Percentiles rank a stretch among this genome's conserved stretches.
Conservation (phyloP, 2,888 invertebrate genomes). For the Drosophila koepferae region DNA sequence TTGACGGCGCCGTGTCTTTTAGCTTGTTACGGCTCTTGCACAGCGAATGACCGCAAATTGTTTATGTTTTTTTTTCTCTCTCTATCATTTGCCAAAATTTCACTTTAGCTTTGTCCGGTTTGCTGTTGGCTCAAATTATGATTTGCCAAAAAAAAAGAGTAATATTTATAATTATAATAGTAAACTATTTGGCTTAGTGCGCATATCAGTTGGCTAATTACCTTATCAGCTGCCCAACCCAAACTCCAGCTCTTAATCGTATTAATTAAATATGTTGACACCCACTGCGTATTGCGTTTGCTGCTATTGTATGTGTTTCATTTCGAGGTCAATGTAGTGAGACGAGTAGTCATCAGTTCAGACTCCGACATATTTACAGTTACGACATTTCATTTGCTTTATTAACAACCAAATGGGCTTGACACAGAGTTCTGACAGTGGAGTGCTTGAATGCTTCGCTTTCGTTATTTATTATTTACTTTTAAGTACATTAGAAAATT, state of each 20-base stretch:
- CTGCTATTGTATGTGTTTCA: neutral
- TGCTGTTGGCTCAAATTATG: slow-evolving; percentile 13
- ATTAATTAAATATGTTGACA: slow-evolving; percentile 51
- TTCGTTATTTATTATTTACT: slow-evolving; percentile 36
- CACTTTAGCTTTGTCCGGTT: slow-evolving; percentile 32
- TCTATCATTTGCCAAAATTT: slow-evolving; percentile 34
- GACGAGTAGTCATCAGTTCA: slow-evolving; percentile 23
- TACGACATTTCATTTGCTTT: slow-evolving; percentile 16
- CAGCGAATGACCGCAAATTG: slow-evolving; percentile 22
- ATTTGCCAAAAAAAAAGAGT: slow-evolving; percentile 2
- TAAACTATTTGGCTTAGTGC: slow-evolving; percentile 2
- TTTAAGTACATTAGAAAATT: slow-evolving; percentile 23
- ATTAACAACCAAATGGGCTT: slow-evolving; percentile 21
- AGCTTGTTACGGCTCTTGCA: slow-evolving; percentile 31
- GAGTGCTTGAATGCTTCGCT: slow-evolving; percentile 16
- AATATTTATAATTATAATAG: neutral
- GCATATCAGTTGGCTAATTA: slow-evolving; percentile 9
- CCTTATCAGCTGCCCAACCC: slow-evolving; percentile 30
- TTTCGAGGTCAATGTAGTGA: slow-evolving; percentile 41
- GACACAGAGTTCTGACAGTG: slow-evolving; percentile 6
- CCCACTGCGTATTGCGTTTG: slow-evolving; percentile 24
- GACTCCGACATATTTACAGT: slow-evolving; percentile 18
- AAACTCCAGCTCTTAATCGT: slow-evolving; percentile 26
- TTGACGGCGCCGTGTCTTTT: slow-evolving; percentile 15
- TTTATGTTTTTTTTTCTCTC: neutral